phyloP scores from a whole-genome alignment of 2,113 vertebrate species.

The Tragelaphus scriptus region DNA sequence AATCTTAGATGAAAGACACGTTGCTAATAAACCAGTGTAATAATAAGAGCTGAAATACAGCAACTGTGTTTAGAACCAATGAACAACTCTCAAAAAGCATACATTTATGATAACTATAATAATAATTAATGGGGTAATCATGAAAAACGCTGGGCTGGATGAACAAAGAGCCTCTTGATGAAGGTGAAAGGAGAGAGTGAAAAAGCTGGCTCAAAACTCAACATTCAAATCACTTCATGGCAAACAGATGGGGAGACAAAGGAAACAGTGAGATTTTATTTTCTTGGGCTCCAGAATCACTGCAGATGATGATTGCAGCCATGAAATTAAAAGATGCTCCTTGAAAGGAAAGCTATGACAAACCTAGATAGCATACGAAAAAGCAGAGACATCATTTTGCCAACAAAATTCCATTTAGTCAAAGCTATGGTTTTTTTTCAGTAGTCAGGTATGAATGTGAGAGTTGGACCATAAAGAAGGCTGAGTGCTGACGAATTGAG shows the following conservation, averaged over 20 bases:
- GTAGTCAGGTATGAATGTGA: background rate
- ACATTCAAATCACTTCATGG: background rate
- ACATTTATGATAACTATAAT: background rate
- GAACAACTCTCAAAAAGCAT: background rate
- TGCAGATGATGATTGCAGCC: background rate
- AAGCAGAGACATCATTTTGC: background rate
- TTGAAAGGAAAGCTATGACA: background rate
- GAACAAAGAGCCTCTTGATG: background rate
- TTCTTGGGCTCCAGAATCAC: background rate
- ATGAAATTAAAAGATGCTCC: background rate
- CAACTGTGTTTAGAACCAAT: background rate
- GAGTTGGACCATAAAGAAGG: background rate
- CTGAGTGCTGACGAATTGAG: background rate
- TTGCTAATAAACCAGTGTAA: background rate
- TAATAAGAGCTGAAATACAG: background rate
- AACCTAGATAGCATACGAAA: background rate
- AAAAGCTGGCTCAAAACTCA: background rate
- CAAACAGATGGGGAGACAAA: background rate
- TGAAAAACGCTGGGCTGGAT: background rate
- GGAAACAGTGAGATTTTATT: background rate
- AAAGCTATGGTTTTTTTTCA: background rate
- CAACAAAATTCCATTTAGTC: background rate
- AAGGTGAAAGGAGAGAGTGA: background rate
- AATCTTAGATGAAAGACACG: background rate
- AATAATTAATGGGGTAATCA: background rate